Conservation (phyloP, 2,113 vertebrate genomes). For the Saccopteryx bilineata region DNA sequence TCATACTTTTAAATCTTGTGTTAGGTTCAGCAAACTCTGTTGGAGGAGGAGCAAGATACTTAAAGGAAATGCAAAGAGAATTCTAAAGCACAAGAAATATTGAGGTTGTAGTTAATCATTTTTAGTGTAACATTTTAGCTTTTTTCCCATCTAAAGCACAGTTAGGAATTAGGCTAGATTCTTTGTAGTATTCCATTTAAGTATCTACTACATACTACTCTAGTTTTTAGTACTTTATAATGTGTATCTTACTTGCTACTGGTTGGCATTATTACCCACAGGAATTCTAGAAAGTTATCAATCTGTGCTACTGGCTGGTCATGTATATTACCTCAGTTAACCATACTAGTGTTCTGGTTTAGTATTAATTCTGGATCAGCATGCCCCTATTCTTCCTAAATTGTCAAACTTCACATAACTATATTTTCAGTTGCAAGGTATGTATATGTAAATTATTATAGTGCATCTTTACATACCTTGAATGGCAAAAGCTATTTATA, state of each 20-base stretch:
- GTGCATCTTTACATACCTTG: conserved; percentile 30
- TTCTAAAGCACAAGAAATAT: conserved; percentile 69
- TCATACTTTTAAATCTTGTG: conserved; percentile 36
- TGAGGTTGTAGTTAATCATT: conserved; percentile 28
- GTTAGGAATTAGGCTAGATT: conserved; percentile 69
- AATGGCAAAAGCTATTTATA: conserved; percentile 75
- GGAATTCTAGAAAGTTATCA: conserved; percentile 64
- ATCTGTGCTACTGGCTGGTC: conserved; percentile 50
- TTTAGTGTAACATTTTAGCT: conserved; percentile 46
- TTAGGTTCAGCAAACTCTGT: conserved; percentile 13
- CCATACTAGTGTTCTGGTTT: conserved; percentile 47
- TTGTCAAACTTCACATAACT: conserved; percentile 59
- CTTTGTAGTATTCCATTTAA: conserved; percentile 54
- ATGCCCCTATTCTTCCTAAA: conserved; percentile 67
- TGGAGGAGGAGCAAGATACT: conserved; percentile 4
- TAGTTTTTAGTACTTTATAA: conserved; percentile 37
- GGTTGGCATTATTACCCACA: conserved; percentile 41
- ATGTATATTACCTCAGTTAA: conserved; percentile 16
- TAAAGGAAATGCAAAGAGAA: conserved; percentile 39
- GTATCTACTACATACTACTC: conserved; percentile 57
- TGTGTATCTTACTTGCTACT: conserved; percentile 35
- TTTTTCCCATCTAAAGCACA: conserved; percentile 83
- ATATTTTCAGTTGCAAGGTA: conserved; percentile 37
- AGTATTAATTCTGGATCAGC: conserved; percentile 51
- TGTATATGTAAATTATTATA: conserved; percentile 52